Evolutionary conservation across 1,140 invertebrate species (phyloP).

Genomic region (Drosophila pandora): DNA sequence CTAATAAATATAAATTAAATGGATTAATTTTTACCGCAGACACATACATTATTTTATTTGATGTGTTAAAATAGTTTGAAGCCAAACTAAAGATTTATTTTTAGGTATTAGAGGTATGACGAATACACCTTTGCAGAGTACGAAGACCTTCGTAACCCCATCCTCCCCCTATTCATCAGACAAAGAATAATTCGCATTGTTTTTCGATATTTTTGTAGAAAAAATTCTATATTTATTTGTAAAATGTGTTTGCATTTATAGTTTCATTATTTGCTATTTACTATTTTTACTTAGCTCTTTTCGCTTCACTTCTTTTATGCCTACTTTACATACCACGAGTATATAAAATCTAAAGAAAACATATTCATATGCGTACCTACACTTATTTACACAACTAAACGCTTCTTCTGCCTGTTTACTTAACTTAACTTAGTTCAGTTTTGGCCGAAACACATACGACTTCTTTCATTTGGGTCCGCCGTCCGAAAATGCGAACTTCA

Average conservation of each 20-base stretch:
- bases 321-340: constrained; percentile 72
- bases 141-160: neutral
- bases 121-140: too few relatives aligned
- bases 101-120: too few relatives aligned
- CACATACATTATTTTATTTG: neutral
- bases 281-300: constrained; percentile 17
- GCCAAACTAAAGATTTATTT: too few relatives aligned
- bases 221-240: constrained; percentile 63
- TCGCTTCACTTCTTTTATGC: constrained; percentile 47
- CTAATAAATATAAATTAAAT: neutral
- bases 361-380: constrained; percentile 61
- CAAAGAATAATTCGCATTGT: constrained; percentile 36
- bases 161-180: constrained; percentile 12
- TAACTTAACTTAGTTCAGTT: constrained; percentile 65
- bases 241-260: constrained; percentile 49
- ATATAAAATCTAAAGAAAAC: constrained; percentile 52
- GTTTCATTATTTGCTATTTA: constrained; percentile 41
- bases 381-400: constrained; percentile 78
- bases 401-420: constrained; percentile 66
- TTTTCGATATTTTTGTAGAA: constrained; percentile 54
- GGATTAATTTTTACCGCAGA: neutral
- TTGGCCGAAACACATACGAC: constrained; percentile 70
- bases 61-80: too few relatives aligned
- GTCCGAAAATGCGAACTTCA: constrained; percentile 58
- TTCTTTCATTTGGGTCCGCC: constrained; percentile 62